Conservation (phyloP, 2,113 vertebrate genomes). For the Isichthys henryi region DNA sequence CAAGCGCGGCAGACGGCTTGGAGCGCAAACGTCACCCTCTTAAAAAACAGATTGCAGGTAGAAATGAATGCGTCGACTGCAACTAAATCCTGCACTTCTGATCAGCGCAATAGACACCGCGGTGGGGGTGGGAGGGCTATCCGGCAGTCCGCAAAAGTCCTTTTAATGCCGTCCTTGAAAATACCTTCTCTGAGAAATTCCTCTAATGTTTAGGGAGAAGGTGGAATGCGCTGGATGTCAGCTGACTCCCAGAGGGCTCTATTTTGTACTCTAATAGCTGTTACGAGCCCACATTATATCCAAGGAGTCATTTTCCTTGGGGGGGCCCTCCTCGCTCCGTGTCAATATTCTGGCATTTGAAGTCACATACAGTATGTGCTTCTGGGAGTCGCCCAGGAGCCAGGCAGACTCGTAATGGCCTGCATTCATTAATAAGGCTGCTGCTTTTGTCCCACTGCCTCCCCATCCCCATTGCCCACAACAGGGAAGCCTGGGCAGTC, state of each 20-base stretch:
- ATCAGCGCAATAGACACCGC: not conserved
- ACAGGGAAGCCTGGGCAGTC: constrained; percentile 18
- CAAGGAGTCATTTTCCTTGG: constrained; percentile 99
- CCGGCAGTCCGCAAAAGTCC: constrained; percentile 70
- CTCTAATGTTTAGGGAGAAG: constrained; percentile 86
- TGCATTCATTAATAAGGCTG: constrained; percentile 99
- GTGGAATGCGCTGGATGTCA: constrained; percentile 95
- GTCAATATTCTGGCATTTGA: constrained; percentile 99
- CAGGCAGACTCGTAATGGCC: constrained; percentile 99
- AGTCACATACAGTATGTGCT: constrained; percentile 99
- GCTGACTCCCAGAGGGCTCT: constrained; percentile 85
- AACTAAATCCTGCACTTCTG: not conserved
- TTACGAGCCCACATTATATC: constrained; percentile 99
- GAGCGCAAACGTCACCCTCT: not conserved
- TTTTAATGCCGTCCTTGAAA: constrained; percentile 98
- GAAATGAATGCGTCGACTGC: not conserved
- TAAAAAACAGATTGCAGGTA: constrained; percentile 5
- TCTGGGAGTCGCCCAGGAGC: constrained; percentile 93
- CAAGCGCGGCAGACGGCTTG: not conserved
- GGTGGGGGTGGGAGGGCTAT: not conserved
- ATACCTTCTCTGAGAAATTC: constrained; percentile 93
- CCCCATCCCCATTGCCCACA: constrained; percentile 22
- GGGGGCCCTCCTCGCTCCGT: constrained; percentile 81
- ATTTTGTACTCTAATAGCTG: constrained; percentile 99
- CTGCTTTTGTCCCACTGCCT: constrained; percentile 79